phyloP scores from a whole-genome alignment of 2,113 vertebrate species.

The Acrocephalus kingi region DNA sequence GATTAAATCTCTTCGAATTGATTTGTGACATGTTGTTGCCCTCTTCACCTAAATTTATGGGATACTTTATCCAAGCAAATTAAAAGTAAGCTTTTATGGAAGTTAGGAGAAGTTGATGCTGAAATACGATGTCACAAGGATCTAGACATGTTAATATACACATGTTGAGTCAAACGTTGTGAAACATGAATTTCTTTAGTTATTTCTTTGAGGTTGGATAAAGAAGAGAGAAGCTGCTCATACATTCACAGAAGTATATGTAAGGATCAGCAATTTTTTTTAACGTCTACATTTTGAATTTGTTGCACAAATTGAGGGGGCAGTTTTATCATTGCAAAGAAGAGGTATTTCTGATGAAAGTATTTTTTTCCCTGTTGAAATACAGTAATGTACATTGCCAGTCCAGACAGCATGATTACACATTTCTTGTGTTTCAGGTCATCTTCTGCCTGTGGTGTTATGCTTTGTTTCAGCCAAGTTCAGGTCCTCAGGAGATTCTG shows the following conservation, averaged over 20 bases:
- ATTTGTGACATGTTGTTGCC: neutral
- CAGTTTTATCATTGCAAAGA: neutral
- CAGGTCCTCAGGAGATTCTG: neutral
- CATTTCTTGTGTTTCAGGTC: neutral
- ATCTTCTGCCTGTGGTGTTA: neutral
- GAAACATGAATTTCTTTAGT: neutral
- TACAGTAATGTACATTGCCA: neutral
- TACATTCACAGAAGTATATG: neutral
- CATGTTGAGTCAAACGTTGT: neutral
- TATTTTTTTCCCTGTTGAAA: neutral
- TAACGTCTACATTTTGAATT: neutral
- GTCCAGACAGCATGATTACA: neutral
- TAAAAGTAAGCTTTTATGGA: neutral
- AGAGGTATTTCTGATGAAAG: neutral
- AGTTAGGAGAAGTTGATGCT: neutral
- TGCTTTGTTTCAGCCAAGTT: neutral
- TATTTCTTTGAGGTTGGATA: neutral
- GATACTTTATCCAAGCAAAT: neutral
- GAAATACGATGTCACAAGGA: neutral
- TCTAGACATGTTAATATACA: neutral
- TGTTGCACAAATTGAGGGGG: accelerated
- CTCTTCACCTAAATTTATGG: neutral
- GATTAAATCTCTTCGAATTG: neutral
- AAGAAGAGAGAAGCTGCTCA: neutral
- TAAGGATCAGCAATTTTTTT: neutral